Evolutionary conservation across 2,888 invertebrate genomes (phyloP).

Genomic region (Drosophila kanekoi): DNA sequence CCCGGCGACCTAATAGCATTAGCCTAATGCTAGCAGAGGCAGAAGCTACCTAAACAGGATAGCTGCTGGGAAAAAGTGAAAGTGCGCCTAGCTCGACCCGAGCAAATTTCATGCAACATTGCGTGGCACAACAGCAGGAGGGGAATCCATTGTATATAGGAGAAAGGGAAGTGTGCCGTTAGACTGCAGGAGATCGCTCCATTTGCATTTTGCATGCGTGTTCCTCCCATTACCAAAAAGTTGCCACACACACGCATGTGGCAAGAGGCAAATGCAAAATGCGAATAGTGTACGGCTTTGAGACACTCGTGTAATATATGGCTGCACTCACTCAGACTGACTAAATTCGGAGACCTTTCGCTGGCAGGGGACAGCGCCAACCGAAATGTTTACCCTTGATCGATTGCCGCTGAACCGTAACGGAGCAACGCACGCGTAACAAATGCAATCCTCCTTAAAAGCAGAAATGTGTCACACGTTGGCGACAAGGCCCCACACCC

Average conservation of each 20-base stretch:
- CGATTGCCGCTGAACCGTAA: conserved; percentile 79
- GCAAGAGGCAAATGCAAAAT: conserved; percentile 5
- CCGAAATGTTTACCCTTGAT: conserved; percentile 78
- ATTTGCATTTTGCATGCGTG: conserved; percentile 48
- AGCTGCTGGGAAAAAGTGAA: conserved; percentile 65
- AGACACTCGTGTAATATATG: conserved; percentile 64
- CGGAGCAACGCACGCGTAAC: conserved; percentile 79
- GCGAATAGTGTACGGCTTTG: conserved; percentile 15
- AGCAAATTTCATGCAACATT: conserved; percentile 76
- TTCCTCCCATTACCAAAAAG: conserved; percentile 23
- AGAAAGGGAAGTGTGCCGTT: conserved; percentile 47
- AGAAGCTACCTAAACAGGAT: conserved; percentile 61
- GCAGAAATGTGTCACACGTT: conserved; percentile 83
- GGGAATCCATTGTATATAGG: background rate
- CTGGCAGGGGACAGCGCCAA: conserved; percentile 38
- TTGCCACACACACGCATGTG: conserved; percentile 30
- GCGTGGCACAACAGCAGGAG: conserved; percentile 50
- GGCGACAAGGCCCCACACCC: conserved; percentile 47
- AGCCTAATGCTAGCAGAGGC: conserved; percentile 48
- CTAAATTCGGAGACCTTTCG: conserved; percentile 66
- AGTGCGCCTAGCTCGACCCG: conserved; percentile 62
- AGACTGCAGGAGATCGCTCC: conserved; percentile 60
- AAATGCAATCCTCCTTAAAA: conserved; percentile 82
- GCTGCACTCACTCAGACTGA: conserved; percentile 81
- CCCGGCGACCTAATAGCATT: conserved; percentile 67